phyloP scores from a whole-genome alignment of 1,140 invertebrate genomes.

The Atopsyche davidsoni region DNA sequence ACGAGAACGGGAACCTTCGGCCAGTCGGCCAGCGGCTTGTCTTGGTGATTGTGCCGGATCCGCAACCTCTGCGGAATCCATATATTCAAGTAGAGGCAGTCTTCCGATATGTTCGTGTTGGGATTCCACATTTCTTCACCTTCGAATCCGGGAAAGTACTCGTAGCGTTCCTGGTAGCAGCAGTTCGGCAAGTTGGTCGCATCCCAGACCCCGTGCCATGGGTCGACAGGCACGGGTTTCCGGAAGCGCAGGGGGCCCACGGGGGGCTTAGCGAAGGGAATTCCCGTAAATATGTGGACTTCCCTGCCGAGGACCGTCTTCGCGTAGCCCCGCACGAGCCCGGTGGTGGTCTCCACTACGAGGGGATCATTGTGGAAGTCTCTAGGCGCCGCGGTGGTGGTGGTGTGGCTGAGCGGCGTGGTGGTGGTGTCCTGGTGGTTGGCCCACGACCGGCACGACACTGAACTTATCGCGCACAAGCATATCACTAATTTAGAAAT shows the following conservation, averaged over 20 bases:
- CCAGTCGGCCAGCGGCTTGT: constrained; percentile 47
- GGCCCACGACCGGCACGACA: constrained; percentile 41
- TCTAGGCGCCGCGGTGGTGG: constrained; percentile 45
- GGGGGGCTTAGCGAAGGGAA: constrained; percentile 92
- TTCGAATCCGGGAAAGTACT: constrained; percentile 81
- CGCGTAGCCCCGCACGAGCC: constrained; percentile 68
- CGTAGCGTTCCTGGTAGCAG: constrained; percentile 80
- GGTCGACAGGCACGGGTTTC: constrained; percentile 75
- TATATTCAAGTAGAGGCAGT: constrained; percentile 89
- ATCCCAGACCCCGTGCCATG: constrained; percentile 79
- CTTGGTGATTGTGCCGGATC: constrained; percentile 59
- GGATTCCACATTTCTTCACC: constrained; percentile 96
- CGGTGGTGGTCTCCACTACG: constrained; percentile 73
- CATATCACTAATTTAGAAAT: constrained; percentile 13
- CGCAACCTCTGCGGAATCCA: constrained; percentile 79
- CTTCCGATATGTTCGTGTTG: constrained; percentile 86
- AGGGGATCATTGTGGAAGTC: constrained; percentile 62
- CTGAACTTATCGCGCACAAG: constrained; percentile 14
- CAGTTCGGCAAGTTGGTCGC: constrained; percentile 73
- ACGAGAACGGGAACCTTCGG: constrained; percentile 73
- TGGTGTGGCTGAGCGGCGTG: constrained; percentile 46
- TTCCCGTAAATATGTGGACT: constrained; percentile 86
- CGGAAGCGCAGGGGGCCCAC: constrained; percentile 80
- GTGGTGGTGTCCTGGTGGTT: constrained; percentile 48
- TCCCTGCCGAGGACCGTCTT: constrained; percentile 71